Conservation (phyloP, 2,797 vertebrate species). For the Dallia pectoralis region DNA sequence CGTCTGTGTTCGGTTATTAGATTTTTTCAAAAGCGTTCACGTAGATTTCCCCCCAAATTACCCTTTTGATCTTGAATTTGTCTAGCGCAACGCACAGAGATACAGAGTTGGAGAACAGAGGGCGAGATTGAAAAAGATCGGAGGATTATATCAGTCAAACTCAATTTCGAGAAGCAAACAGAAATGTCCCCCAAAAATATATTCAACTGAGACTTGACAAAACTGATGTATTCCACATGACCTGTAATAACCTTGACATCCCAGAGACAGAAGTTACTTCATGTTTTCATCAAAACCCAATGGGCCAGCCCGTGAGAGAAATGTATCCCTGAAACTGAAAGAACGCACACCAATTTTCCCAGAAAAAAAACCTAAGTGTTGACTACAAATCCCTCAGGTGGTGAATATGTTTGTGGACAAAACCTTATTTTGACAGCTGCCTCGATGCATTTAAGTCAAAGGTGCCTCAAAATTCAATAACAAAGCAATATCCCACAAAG, state of each 20-base stretch:
- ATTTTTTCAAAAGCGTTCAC: constrained; percentile 16
- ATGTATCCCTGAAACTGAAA: constrained; percentile 40
- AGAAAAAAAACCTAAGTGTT: constrained; percentile 33
- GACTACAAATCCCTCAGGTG: constrained; percentile 32
- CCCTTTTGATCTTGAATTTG: constrained; percentile 32
- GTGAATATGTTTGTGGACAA: constrained; percentile 38
- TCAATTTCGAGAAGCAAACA: constrained; percentile 54
- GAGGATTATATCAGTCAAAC: constrained; percentile 56
- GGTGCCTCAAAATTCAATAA: constrained; percentile 50
- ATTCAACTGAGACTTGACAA: constrained; percentile 50
- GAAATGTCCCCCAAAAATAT: constrained; percentile 45
- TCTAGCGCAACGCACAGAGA: constrained; percentile 20
- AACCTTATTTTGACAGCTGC: constrained; percentile 50
- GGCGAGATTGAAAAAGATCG: constrained; percentile 31
- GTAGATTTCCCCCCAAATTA: constrained; percentile 22
- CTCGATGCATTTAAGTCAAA: constrained; percentile 34
- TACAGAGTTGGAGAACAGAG: constrained; percentile 7
- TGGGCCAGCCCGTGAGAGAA: constrained; percentile 52
- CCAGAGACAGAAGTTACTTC: constrained; percentile 30
- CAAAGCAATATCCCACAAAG: constrained; percentile 38
- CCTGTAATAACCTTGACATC: constrained; percentile 41
- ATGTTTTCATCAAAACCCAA: constrained; percentile 57
- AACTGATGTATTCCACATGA: constrained; percentile 62
- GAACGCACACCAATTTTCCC: constrained; percentile 38
- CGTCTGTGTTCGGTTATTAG: background rate